Evolutionary conservation across 1,140 invertebrate genomes (phyloP).

Genomic region (Neodiprion lecontei): DNA sequence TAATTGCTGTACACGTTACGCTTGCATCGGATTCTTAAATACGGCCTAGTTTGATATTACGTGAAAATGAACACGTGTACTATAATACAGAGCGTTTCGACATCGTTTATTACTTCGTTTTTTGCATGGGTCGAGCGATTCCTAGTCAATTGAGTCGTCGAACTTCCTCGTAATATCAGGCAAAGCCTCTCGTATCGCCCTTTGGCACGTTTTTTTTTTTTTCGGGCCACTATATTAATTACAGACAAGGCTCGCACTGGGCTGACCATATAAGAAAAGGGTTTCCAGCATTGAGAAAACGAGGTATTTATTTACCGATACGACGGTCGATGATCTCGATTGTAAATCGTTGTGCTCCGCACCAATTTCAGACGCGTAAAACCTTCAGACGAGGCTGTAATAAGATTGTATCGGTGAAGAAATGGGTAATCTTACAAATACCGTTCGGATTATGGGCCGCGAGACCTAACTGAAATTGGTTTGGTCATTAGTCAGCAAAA

Average conservation of each 20-base stretch:
- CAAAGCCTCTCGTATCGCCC: constrained; percentile 15
- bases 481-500: background rate
- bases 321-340: too few relatives aligned
- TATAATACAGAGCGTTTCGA: background rate
- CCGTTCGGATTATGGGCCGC: background rate
- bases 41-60: constrained; percentile 14
- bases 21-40: background rate
- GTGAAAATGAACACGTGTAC: constrained; percentile 2
- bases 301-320: too few relatives aligned
- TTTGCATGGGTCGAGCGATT: background rate
- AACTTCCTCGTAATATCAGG: constrained; percentile 17
- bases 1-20: background rate
- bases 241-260: background rate
- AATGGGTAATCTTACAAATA: too few relatives aligned
- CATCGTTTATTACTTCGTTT: background rate
- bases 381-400: too few relatives aligned
- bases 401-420: too few relatives aligned
- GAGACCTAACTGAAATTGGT: background rate
- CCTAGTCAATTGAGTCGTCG: background rate
- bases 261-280: background rate
- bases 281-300: too few relatives aligned
- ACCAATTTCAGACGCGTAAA: too few relatives aligned
- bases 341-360: too few relatives aligned
- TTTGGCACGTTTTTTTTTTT: constrained; percentile 11
- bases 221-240: background rate